Evolutionary conservation across 2,888 invertebrate species (phyloP).

Genomic region (Psylliodes chrysocephalus): DNA sequence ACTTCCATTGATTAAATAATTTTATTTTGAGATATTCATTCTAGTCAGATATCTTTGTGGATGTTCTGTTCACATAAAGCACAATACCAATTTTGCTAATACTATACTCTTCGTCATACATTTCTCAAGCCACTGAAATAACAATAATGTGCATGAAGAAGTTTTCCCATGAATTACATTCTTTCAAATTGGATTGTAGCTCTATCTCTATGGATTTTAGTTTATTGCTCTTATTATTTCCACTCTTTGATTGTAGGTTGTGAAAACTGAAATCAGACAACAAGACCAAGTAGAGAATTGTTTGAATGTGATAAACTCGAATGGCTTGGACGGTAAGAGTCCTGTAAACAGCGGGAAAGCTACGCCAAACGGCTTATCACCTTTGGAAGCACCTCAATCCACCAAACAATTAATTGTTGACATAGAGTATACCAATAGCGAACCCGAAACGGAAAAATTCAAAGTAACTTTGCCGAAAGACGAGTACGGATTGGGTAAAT

Average conservation of each 20-base stretch:
- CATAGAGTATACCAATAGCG: slow-evolving; percentile 51
- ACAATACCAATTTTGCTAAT: too few species aligned
- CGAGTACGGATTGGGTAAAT: slow-evolving; percentile 73
- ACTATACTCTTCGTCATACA: too few species aligned
- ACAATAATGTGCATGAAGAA: too few species aligned
- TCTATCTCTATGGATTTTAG: too few species aligned
- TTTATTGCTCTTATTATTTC: too few species aligned
- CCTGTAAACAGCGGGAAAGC: slow-evolving; percentile 10
- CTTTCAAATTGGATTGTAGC: too few species aligned
- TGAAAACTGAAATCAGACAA: slow-evolving; percentile 33
- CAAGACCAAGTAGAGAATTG: slow-evolving; percentile 34
- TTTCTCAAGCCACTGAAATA: too few species aligned
- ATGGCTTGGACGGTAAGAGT: slow-evolving; percentile 14
- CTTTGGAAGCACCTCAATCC: slow-evolving; percentile 45
- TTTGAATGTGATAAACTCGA: slow-evolving; percentile 18
- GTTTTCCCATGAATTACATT: too few species aligned
- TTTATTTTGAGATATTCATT: too few species aligned
- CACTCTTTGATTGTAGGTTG: slow-evolving; percentile 29
- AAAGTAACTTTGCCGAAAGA: slow-evolving; percentile 86
- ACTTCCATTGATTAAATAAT: too few species aligned
- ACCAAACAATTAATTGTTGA: slow-evolving; percentile 52
- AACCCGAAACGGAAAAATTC: slow-evolving; percentile 84
- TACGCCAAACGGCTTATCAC: slow-evolving; percentile 46
- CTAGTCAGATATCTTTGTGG: too few species aligned
- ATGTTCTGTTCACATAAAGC: too few species aligned